phyloP scores from a whole-genome alignment of 2,888 invertebrate genomes.

The Drosophila picticornis region DNA sequence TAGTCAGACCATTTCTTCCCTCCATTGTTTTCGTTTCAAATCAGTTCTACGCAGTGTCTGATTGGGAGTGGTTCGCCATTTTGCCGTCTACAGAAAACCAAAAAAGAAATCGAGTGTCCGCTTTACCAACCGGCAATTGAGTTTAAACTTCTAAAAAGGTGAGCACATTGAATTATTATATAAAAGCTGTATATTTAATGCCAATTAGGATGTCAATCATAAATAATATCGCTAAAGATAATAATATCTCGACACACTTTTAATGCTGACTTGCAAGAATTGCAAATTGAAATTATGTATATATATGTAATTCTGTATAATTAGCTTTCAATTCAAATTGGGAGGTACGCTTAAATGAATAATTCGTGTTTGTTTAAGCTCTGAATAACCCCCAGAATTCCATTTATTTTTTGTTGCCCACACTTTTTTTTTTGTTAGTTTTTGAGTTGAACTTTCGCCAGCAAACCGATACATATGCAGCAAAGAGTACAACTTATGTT shows the following conservation, averaged over 20 bases:
- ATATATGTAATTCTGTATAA: slow-evolving; percentile 2
- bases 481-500: slow-evolving; percentile 13
- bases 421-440: slow-evolving; percentile 22
- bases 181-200: slow-evolving; percentile 13
- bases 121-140: slow-evolving; percentile 51
- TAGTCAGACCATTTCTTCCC: slow-evolving; percentile 53
- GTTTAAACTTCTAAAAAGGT: slow-evolving; percentile 58
- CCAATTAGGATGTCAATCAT: neutral
- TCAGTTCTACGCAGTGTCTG: slow-evolving; percentile 65
- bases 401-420: slow-evolving; percentile 32
- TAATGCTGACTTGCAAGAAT: slow-evolving; percentile 54
- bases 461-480: slow-evolving; percentile 23
- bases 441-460: slow-evolving; percentile 73
- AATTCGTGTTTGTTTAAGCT: slow-evolving; percentile 45
- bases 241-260: slow-evolving; percentile 19
- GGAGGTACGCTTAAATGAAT: slow-evolving; percentile 53
- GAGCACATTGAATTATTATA: slow-evolving; percentile 39
- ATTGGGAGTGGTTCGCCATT: slow-evolving; percentile 67
- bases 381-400: slow-evolving; percentile 42
- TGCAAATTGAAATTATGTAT: slow-evolving; percentile 16
- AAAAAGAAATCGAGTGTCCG: slow-evolving; percentile 30
- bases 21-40: slow-evolving; percentile 54
- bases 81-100: slow-evolving; percentile 34
- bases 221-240: slow-evolving; percentile 5
- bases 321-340: slow-evolving; percentile 6